Conservation (phyloP, 2,888 invertebrate genomes). For the Melieria picta region DNA sequence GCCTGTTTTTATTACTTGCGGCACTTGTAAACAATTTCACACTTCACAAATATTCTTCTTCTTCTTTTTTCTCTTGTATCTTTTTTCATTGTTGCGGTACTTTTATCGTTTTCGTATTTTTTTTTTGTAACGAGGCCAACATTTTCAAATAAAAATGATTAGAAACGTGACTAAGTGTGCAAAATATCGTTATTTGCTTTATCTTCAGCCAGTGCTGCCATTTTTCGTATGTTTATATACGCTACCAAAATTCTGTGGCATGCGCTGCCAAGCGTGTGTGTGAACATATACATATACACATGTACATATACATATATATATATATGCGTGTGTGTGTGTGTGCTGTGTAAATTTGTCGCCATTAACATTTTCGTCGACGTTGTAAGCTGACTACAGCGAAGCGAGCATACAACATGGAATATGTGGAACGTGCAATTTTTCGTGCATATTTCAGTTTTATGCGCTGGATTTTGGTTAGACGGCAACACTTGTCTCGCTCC, state of each 20-base stretch:
- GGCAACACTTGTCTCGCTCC: too few species aligned
- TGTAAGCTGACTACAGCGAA: background rate
- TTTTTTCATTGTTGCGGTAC: background rate
- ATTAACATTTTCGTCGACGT: slow-evolving; percentile 32
- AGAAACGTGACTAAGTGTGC: slow-evolving; percentile 63
- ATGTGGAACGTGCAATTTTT: slow-evolving; percentile 30
- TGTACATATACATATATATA: background rate
- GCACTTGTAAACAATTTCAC: slow-evolving; percentile 28
- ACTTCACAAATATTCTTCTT: slow-evolving; percentile 31
- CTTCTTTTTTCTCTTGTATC: background rate
- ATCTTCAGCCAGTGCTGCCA: slow-evolving; percentile 48
- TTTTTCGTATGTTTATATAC: background rate
- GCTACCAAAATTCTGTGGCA: background rate
- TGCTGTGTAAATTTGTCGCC: background rate
- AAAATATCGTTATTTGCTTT: slow-evolving; percentile 47
- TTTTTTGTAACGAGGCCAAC: slow-evolving; percentile 53
- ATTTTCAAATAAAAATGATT: slow-evolving; percentile 60
- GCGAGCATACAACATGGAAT: background rate
- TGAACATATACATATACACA: background rate
- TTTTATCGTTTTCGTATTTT: slow-evolving; percentile 2
- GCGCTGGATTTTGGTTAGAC: too few species aligned
- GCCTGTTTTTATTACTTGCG: too few species aligned
- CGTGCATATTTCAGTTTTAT: slow-evolving; percentile 33
- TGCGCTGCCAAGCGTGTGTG: background rate
- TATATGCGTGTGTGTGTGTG: background rate